Conservation (phyloP, 2,888 invertebrate species). For the Eupithecia subumbrata region DNA sequence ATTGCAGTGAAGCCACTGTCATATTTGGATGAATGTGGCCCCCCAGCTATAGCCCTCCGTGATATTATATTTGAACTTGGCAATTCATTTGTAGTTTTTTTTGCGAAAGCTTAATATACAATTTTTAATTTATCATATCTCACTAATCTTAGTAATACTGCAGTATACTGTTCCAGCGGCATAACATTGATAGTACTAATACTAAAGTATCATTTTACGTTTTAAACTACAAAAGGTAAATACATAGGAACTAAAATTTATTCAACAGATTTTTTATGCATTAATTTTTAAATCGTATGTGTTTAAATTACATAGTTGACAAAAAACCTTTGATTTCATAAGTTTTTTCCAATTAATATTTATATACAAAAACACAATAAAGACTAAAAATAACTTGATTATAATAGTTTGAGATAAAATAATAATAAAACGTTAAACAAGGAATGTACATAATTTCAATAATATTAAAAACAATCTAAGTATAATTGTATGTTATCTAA, state of each 20-base stretch:
- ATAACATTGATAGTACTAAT: neutral
- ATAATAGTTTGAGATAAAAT: slow-evolving; percentile 8
- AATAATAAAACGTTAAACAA: slow-evolving; percentile 13
- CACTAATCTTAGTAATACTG: slow-evolving; percentile 18
- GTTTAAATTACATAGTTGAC: neutral
- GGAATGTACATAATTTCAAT: slow-evolving; percentile 27
- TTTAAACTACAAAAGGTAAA: neutral
- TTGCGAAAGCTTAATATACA: neutral
- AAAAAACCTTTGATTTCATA: neutral
- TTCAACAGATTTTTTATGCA: neutral
- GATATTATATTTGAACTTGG: neutral
- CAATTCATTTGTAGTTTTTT: neutral
- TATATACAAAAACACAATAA: neutral
- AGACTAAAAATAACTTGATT: neutral
- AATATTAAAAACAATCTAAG: slow-evolving; percentile 23
- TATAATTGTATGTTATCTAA: slow-evolving; percentile 14
- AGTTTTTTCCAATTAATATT: neutral
- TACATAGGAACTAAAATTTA: slow-evolving; percentile 1
- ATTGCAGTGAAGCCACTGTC: neutral
- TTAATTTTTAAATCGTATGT: too few species aligned
- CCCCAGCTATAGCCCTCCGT: neutral
- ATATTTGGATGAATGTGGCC: neutral
- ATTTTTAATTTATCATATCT: neutral
- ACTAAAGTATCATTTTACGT: neutral
- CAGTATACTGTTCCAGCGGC: neutral